phyloP scores from a whole-genome alignment of 1,140 invertebrate genomes.

The Oryctes rhinoceros region DNA sequence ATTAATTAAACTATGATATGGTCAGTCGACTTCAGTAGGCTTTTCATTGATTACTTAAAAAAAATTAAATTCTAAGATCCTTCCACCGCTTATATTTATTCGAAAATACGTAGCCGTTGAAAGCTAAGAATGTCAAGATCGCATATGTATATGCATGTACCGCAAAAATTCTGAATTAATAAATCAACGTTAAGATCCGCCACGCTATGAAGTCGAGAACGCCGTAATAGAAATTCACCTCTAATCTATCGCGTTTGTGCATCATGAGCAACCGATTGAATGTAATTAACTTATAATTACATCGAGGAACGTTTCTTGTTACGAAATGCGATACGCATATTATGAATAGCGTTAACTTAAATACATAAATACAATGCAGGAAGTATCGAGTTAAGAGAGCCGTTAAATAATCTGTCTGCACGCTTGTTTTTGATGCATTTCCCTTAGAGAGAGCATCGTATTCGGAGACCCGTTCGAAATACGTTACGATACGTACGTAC shows the following conservation, averaged over 20 bases:
- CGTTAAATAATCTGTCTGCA: neutral
- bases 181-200: too few species aligned
- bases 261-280: neutral
- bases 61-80: too few species aligned
- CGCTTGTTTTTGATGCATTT: neutral
- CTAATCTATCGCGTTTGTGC: neutral
- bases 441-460: neutral
- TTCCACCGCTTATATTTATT: too few species aligned
- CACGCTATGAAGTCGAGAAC: neutral
- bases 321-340: slow-evolving; percentile 13
- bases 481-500: neutral
- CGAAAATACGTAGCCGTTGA: too few species aligned
- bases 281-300: slow-evolving; percentile 27
- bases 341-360: neutral
- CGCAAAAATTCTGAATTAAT: too few species aligned
- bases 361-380: slow-evolving; percentile 28
- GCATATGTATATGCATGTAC: too few species aligned
- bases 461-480: neutral
- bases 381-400: slow-evolving; percentile 24
- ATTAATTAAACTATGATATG: too few species aligned
- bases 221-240: too few species aligned
- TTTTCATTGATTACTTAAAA: too few species aligned
- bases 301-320: neutral
- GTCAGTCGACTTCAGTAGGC: too few species aligned
- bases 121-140: too few species aligned